phyloP scores from a whole-genome alignment of 37 sponge, comb jelly and placozoan species.

The Aplysina aerophoba region DNA sequence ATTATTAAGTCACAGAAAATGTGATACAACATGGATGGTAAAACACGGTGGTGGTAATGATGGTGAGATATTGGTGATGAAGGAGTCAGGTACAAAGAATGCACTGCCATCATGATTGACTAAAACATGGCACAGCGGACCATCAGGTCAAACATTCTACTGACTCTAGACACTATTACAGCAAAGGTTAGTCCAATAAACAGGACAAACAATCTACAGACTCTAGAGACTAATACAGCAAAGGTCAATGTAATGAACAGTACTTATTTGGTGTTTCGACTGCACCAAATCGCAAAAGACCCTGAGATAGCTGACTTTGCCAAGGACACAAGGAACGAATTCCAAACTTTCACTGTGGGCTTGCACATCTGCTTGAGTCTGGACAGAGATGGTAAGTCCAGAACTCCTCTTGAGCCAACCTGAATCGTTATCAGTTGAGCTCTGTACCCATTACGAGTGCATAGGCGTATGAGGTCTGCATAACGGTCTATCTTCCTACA shows the following conservation, averaged over 20 bases:
- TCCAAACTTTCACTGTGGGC: neutral
- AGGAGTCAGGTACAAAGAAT: no score
- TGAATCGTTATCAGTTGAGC: neutral
- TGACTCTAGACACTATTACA: neutral
- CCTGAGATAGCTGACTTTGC: neutral
- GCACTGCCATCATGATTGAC: neutral
- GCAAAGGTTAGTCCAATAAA: no score
- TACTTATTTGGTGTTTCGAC: neutral
- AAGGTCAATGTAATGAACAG: no score
- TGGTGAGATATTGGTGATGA: no score
- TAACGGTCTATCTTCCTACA: no score
- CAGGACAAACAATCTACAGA: no score
- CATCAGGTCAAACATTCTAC: neutral
- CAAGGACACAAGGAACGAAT: neutral
- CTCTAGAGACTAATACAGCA: no score
- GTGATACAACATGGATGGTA: no score
- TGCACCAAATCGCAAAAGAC: neutral
- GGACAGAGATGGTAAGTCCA: conserved; percentile 1
- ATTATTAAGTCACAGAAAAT: no score
- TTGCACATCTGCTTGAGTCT: neutral
- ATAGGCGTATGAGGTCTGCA: no score
- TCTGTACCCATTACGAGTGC: neutral
- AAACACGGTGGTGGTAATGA: no score
- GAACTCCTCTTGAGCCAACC: neutral
- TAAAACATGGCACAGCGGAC: conserved; percentile 8